Conservation (phyloP, 1,140 invertebrate species). For the Agrilus planipennis region DNA sequence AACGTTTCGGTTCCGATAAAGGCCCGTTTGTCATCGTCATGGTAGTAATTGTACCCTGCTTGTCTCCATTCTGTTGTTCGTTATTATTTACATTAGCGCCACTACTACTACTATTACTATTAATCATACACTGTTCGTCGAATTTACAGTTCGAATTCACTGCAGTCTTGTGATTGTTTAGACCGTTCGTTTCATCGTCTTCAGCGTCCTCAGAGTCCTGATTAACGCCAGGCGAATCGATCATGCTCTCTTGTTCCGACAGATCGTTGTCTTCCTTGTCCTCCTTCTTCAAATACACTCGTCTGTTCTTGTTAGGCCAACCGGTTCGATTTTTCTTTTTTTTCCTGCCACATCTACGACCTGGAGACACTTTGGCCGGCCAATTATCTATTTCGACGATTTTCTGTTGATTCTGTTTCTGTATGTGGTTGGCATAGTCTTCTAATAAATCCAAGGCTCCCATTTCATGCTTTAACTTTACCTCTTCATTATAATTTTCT, state of each 20-base stretch:
- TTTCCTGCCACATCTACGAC: conserved; percentile 21
- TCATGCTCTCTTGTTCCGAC: conserved; percentile 13
- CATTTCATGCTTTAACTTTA: conserved; percentile 1
- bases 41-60: too few relatives aligned
- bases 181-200: conserved; percentile 13
- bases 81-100: neutral
- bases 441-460: conserved; percentile 20
- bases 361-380: conserved; percentile 15
- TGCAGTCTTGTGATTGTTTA: neutral
- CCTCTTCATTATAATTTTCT: neutral
- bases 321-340: conserved; percentile 43
- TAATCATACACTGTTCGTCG: neutral
- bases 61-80: neutral
- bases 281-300: conserved; percentile 6
- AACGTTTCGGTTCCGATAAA: too few relatives aligned
- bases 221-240: conserved; percentile 14
- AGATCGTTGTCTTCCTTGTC: conserved; percentile 4
- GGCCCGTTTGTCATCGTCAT: too few relatives aligned
- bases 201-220: conserved; percentile 13
- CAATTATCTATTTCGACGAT: conserved; percentile 11
- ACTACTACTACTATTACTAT: neutral
- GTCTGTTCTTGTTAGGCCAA: conserved; percentile 44
- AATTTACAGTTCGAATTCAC: neutral
- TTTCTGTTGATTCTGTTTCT: conserved; percentile 10
- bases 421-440: conserved; percentile 21